These are phyloP conservation scores for Papilio dardanus DNA, from an alignment of 1,140 invertebrate genomes.

Conservation along the genomic window DNA sequence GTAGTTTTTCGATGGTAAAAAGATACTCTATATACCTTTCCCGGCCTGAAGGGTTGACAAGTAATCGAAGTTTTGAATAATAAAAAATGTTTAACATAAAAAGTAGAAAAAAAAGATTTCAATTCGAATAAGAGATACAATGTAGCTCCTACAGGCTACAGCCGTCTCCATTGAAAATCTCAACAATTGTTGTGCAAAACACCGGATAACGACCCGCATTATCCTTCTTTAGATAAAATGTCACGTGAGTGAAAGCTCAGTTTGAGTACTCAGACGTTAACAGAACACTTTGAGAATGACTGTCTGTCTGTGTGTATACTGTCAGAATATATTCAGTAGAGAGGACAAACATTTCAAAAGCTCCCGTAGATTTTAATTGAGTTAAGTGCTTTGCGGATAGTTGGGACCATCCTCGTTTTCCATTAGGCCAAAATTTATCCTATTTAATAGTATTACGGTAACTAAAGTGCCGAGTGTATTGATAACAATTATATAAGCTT, in stretches of 20 bases:
- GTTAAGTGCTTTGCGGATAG: neutral
- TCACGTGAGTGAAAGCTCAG: neutral
- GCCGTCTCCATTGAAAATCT: constrained; percentile 19
- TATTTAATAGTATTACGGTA: neutral
- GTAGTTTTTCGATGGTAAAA: too few species aligned
- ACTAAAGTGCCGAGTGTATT: neutral
- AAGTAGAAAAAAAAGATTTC: neutral
- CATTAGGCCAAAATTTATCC: too few species aligned
- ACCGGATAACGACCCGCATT: constrained; percentile 20
- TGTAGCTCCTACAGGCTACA: neutral
- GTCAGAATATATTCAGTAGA: neutral
- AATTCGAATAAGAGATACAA: neutral
- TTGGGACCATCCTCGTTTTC: neutral
- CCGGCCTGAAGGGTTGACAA: neutral
- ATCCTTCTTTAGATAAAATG: constrained; percentile 29
- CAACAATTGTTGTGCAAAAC: constrained; percentile 33
- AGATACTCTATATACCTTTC: neutral
- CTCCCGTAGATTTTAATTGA: constrained; percentile 2
- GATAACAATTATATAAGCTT: neutral
- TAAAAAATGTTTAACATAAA: neutral
- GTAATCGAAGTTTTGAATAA: neutral
- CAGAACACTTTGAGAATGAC: constrained; percentile 9
- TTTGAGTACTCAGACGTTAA: neutral
- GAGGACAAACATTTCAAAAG: constrained; percentile 9
- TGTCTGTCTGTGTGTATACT: neutral